Evolutionary conservation across 1,140 invertebrate genomes (phyloP), one percentile per base, ranked within the genome.

Genomic region (Diachasmimorpha longicaudata): DNA sequence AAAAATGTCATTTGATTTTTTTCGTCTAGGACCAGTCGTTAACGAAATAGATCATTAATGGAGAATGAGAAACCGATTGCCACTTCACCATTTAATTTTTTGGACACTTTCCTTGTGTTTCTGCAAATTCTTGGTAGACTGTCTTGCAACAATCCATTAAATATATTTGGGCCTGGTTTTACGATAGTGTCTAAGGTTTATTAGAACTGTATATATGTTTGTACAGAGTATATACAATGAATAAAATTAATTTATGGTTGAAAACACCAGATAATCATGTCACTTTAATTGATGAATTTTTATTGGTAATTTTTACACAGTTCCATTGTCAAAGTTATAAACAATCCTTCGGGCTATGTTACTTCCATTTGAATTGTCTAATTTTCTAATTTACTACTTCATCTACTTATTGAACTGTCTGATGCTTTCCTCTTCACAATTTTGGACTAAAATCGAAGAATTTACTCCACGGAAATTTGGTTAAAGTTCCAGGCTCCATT

Each of bases 371-470:
- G 19, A 16, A 72, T 55, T 16, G 52, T 52, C 16, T 44, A 74
- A 48, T 75, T 63, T 19, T 70, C 67, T 72, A 37, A 71, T 52
- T 72, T 72, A 71, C 52, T 55, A 55, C 19, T 55, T n/a, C 14
- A 21, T 13, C 52, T n/a, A 58, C 8, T 19, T 58, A n/a, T 4
- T 58, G 5, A 0, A 42, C 11, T 31, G 2, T 10, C 11, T 42
- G 9, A 42, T 11, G 11, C 11, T 42, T 42, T 10, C 3, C 1
- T 42, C 0, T 13, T 9, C 11, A 42, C 9, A 42, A 42, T 42
- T 87, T 87, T 69, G 86, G 83, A 80, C 82, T 81, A 8, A 81
- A 81, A 11, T 81, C 81, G 74, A 88, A 88, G 79, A 84, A 87
- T 58, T 85, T 84, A 23, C 80, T 58, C 86, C 84, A 88, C 0